Percentiles rank a stretch among this genome's conserved stretches.
These are phyloP conservation scores for Heterodera schachtii DNA, from an alignment of 1,140 invertebrate species.

Conservation along the genomic window DNA sequence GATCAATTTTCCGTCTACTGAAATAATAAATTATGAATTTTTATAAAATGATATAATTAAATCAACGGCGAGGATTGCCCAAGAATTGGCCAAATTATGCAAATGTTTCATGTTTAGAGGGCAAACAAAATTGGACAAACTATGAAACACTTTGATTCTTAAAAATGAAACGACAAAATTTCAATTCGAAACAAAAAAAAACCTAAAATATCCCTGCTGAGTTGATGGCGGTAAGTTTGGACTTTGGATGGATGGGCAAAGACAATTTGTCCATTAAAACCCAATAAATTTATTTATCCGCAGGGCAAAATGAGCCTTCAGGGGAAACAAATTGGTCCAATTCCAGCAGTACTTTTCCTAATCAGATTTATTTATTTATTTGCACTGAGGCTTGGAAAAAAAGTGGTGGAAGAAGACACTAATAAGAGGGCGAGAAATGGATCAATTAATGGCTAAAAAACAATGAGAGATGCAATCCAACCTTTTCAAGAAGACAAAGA, in stretches of 20 bases:
- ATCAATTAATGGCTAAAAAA: neutral
- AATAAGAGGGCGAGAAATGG: neutral
- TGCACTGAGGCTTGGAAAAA: neutral
- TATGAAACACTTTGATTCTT: no score
- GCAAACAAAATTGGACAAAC: no score
- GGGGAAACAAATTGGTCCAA: neutral
- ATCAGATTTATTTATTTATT: conserved; percentile 5
- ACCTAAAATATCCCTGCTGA: neutral
- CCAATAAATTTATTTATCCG: neutral
- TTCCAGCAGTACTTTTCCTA: neutral
- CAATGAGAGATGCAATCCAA: neutral
- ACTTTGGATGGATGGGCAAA: neutral
- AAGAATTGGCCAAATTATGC: no score
- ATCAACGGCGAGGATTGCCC: no score
- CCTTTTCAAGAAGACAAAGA: no score
- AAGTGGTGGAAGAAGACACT: neutral
- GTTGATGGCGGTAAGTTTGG: neutral
- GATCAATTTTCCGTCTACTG: no score
- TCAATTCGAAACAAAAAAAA: no score
- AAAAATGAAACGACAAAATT: no score
- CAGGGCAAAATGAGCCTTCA: neutral
- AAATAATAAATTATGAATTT: no score
- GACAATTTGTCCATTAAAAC: neutral
- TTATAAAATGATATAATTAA: no score
- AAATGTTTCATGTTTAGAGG: no score